Evolutionary conservation across 2,113 vertebrate genomes (phyloP), one percentile per base, ranked within the genome.

Genomic region (Sinocyclocheilus grahami): DNA sequence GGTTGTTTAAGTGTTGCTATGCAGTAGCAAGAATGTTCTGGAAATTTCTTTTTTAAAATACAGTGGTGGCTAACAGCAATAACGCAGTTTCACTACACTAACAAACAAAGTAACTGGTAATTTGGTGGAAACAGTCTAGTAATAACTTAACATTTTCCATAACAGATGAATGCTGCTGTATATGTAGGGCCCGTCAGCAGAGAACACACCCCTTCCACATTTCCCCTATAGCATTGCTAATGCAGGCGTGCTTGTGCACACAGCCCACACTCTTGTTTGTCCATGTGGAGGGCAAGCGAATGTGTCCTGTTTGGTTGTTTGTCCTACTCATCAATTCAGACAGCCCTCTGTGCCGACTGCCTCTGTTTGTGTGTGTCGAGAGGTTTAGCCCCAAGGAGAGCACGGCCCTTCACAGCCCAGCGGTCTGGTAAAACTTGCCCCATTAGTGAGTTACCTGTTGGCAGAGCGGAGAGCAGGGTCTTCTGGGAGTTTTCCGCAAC

Each of bases 391-490:
- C 81, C 33, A 58, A 72, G 69, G 67, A 74, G 30, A 83, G 46
- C 27, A 1, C 14, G 69, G 82, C 82, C 69, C 83, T 85, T 78
- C 62, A 72, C 65, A 86, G 67, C 78, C 79, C 77, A 80, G 77
- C 69, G 69, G 82, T 72, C 37, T 53, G 33, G 30, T 79, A 80
- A 69, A 86, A 71, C 85, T 69, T 79, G 22, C 79, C 79, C 79
- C 85, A 82, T 86, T 82, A 86, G 51, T 33, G 69, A 53, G 71
- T 62, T 76, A 76, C 85, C 85, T 82, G 85, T 86, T 86, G 58
- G 69, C 85, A 82, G 85, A 63, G 85, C 46, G 18, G 37, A 71
- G 78, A 86, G 30, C 67, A 39, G 71, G 79, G 71, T 58, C 20
- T 86, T 39, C 85, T 86, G 85, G 85, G 79, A 82, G 53, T 71